A percentile compares a stretch with the other conserved stretches of the same genome.
Evolutionary conservation across 2,888 invertebrate species (phyloP).

Genomic region (Chrysolina haemoptera): DNA sequence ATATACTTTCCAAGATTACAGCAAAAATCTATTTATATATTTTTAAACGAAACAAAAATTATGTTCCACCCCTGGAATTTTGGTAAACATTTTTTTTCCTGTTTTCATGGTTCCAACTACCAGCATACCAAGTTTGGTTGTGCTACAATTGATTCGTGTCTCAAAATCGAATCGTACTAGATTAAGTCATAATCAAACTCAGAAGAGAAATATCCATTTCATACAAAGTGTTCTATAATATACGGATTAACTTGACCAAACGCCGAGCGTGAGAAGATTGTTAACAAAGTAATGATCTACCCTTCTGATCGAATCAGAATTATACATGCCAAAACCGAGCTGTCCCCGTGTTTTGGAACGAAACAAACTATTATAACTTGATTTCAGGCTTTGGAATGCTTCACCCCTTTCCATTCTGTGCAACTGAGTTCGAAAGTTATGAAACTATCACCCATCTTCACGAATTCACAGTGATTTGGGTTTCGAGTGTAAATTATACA

Average conservation of each 20-base stretch:
- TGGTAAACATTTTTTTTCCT: too few relatives aligned
- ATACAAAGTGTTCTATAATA: too few relatives aligned
- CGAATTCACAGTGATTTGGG: neutral
- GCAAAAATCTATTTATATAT: too few relatives aligned
- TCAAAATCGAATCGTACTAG: too few relatives aligned
- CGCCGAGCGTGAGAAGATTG: neutral
- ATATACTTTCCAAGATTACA: too few relatives aligned
- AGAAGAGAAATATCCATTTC: too few relatives aligned
- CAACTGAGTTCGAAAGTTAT: neutral
- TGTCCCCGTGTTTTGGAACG: neutral
- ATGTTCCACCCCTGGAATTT: too few relatives aligned
- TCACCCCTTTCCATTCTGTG: neutral
- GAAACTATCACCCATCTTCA: slow-evolving; percentile 9
- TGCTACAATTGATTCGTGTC: too few relatives aligned
- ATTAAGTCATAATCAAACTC: too few relatives aligned
- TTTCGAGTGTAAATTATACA: slow-evolving; percentile 7
- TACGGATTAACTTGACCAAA: neutral
- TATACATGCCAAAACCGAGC: neutral
- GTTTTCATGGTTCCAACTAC: too few relatives aligned
- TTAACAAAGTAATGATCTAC: neutral
- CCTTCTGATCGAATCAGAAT: neutral
- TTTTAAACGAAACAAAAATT: too few relatives aligned
- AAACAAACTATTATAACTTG: slow-evolving; percentile 13
- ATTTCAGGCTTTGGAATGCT: neutral
- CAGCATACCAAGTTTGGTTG: too few relatives aligned